Evolutionary conservation across 2,797 vertebrate species (phyloP).

Genomic region (Urosaurus nigricauda): DNA sequence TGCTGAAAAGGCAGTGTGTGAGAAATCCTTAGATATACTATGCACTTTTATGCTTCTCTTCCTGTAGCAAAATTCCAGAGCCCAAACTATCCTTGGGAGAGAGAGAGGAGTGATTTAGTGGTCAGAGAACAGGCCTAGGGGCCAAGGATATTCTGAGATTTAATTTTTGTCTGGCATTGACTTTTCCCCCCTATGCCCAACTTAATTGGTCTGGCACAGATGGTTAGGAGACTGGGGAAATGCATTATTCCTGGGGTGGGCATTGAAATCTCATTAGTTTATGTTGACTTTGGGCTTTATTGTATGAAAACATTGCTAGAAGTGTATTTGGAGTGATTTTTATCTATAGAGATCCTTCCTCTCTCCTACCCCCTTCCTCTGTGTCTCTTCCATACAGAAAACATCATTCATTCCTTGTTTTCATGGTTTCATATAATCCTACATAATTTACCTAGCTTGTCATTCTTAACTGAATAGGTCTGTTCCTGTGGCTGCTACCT

Average conservation of each 20-base stretch:
- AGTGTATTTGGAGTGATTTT: conserved; percentile 25
- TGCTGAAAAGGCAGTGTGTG: conserved; percentile 9
- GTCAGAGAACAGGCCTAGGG: not conserved
- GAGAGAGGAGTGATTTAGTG: not conserved
- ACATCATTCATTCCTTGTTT: conserved; percentile 21
- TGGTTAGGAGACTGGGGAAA: conserved; percentile 2
- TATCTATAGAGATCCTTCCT: not conserved
- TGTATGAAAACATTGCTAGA: conserved; percentile 3
- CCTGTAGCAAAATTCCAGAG: conserved; percentile 13
- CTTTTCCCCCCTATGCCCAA: not conserved
- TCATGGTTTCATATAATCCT: conserved; percentile 31
- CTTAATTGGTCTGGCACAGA: conserved; percentile 39
- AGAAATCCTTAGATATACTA: conserved; percentile 15
- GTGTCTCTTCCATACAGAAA: not conserved
- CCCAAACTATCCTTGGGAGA: conserved; percentile 1
- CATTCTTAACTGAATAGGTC: conserved; percentile 33
- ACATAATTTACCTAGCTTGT: conserved; percentile 40
- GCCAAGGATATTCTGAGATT: conserved; percentile 29
- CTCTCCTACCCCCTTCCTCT: not conserved
- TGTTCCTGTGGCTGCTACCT: not conserved
- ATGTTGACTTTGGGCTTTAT: not conserved
- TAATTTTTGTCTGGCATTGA: conserved; percentile 28
- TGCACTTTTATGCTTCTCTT: conserved; percentile 26
- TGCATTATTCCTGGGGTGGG: not conserved
- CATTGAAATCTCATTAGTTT: conserved; percentile 12